Percentiles rank a stretch among this genome's conserved stretches.
Conservation (phyloP, 2,113 vertebrate species). For the Serinus canaria region DNA sequence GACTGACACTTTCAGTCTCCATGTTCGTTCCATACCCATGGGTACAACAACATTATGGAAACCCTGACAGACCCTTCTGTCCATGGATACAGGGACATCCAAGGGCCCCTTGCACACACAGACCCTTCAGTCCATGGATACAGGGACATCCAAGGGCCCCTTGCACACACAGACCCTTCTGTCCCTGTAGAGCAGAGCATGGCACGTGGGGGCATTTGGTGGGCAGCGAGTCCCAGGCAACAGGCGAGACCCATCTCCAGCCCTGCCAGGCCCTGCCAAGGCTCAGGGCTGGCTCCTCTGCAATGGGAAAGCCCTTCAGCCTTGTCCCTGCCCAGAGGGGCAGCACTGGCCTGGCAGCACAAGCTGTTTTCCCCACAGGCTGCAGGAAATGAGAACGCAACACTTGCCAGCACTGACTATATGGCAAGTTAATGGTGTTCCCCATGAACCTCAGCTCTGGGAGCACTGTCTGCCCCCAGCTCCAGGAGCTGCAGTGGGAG, state of each 20-base stretch:
- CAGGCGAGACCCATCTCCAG: rapidly evolving
- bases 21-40: rapidly evolving
- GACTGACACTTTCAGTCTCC: background rate
- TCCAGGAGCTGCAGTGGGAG: background rate
- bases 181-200: rapidly evolving
- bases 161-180: too few species aligned
- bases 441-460: background rate
- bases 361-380: background rate
- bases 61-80: background rate
- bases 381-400: background rate
- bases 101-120: background rate
- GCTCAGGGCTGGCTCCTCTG: background rate
- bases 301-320: background rate
- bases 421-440: background rate
- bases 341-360: background rate
- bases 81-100: background rate
- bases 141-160: too few species aligned
- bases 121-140: background rate
- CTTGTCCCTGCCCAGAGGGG: background rate
- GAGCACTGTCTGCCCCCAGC: background rate
- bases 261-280: background rate
- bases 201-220: rapidly evolving
- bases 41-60: too few species aligned
- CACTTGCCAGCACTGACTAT: too few species aligned
- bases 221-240: rapidly evolving